phyloP scores from a whole-genome alignment of 92 coral and sea anemone genomes.

The Parazoanthus swiftii region DNA sequence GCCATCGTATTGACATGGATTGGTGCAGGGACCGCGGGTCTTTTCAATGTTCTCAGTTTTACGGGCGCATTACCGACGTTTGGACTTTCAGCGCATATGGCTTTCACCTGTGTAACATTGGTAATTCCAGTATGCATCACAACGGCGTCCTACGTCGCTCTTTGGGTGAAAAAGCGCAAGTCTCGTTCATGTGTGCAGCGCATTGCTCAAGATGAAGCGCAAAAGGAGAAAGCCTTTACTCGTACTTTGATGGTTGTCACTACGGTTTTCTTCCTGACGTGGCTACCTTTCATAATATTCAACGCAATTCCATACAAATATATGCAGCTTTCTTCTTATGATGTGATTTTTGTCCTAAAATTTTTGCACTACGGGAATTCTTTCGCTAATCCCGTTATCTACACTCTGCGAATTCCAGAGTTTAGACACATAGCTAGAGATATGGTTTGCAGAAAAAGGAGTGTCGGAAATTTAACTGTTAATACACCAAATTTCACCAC shows the following conservation, averaged over 20 bases:
- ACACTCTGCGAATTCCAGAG: constrained; percentile 78
- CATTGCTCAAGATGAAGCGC: neutral
- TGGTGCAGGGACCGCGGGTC: constrained; percentile 58
- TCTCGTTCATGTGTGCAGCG: constrained; percentile 29
- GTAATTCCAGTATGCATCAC: constrained; percentile 47
- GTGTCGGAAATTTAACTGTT: too few relatives aligned
- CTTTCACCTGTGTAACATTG: constrained; percentile 67
- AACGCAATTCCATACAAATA: constrained; percentile 43
- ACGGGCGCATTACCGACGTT: constrained; percentile 1
- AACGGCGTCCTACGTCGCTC: constrained; percentile 51
- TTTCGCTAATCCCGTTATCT: constrained; percentile 77
- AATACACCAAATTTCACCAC: neutral
- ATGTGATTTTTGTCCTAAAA: constrained; percentile 48
- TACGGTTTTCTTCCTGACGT: constrained; percentile 63
- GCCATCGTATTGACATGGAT: constrained; percentile 56
- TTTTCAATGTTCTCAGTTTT: constrained; percentile 49
- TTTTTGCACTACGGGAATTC: constrained; percentile 73
- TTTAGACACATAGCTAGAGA: constrained; percentile 36
- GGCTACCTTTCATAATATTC: constrained; percentile 77
- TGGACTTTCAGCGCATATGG: constrained; percentile 37
- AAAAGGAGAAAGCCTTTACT: constrained; percentile 58
- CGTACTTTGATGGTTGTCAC: constrained; percentile 68
- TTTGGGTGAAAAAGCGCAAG: constrained; percentile 64
- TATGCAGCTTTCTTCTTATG: neutral
- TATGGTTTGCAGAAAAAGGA: neutral